These are phyloP conservation scores for Schizothorax lantsangensis DNA, from an alignment of 2,797 vertebrate species.

Conservation along the genomic window DNA sequence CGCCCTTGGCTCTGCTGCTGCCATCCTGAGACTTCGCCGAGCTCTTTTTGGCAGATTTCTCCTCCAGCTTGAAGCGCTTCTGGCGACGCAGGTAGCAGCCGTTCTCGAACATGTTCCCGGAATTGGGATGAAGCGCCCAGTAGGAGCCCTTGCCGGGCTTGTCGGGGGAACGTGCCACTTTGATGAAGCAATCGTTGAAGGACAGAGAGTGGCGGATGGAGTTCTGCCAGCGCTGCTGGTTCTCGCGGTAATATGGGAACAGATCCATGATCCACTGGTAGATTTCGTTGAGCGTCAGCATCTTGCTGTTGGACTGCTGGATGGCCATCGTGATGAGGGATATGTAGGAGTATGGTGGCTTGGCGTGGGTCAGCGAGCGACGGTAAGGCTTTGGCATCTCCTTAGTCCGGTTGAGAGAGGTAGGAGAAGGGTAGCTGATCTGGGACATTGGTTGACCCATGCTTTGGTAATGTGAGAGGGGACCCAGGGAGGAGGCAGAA, in stretches of 20 bases:
- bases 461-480: conserved; percentile 84
- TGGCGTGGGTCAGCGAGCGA: conserved; percentile 88
- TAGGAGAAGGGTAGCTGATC: conserved; percentile 76
- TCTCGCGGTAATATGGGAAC: conserved; percentile 91
- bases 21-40: conserved; percentile 72
- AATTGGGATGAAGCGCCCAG: conserved; percentile 91
- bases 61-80: conserved; percentile 92
- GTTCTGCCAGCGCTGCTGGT: conserved; percentile 94
- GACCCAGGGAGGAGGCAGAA: conserved; percentile 72
- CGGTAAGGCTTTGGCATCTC: conserved; percentile 85
- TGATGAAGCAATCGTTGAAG: conserved; percentile 93
- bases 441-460: conserved; percentile 81
- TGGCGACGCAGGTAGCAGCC: conserved; percentile 91
- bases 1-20: conserved; percentile 66
- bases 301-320: conserved; percentile 90
- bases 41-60: conserved; percentile 82
- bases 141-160: conserved; percentile 92
- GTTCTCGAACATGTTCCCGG: conserved; percentile 93
- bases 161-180: conserved; percentile 90
- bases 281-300: conserved; percentile 92
- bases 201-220: conserved; percentile 92
- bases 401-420: conserved; percentile 76
- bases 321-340: conserved; percentile 94
- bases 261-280: conserved; percentile 97
- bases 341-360: conserved; percentile 91